phyloP scores from a whole-genome alignment of 2,797 vertebrate species.

The Pogonophryne albipinna region DNA sequence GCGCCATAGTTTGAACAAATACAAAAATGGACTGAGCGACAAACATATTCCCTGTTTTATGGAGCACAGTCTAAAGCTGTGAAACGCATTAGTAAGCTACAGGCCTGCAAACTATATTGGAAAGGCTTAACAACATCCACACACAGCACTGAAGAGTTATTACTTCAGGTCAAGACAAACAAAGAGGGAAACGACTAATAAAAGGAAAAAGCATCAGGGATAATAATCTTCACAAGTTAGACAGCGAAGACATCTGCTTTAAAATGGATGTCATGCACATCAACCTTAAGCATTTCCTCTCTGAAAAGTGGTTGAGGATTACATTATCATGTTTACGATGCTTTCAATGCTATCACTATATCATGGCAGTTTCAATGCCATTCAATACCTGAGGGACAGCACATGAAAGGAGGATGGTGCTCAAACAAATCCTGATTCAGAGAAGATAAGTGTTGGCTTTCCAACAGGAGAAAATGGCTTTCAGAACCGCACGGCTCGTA shows the following conservation, averaged over 20 bases:
- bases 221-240: conserved; percentile 11
- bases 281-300: conserved; percentile 6
- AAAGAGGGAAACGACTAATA: not conserved
- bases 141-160: not conserved
- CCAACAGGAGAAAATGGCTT: not conserved
- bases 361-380: conserved; percentile 15
- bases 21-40: not conserved
- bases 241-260: conserved; percentile 7
- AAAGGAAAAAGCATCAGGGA: not conserved
- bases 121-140: not conserved
- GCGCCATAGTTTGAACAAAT: conserved; percentile 3
- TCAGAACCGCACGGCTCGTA: not conserved
- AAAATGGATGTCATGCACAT: conserved; percentile 20
- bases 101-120: conserved; percentile 22
- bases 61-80: not conserved
- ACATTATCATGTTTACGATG: conserved; percentile 15
- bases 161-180: not conserved
- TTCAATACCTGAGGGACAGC: not conserved
- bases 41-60: conserved; percentile 23
- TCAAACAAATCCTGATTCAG: not conserved
- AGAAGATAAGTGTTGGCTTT: conserved; percentile 4
- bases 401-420: conserved; percentile 10
- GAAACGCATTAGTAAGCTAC: conserved; percentile 11
- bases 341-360: conserved; percentile 13
- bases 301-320: conserved; percentile 16